Evolutionary conservation across 1,140 invertebrate species (phyloP).

Genomic region (Leguminivora glycinivorella): DNA sequence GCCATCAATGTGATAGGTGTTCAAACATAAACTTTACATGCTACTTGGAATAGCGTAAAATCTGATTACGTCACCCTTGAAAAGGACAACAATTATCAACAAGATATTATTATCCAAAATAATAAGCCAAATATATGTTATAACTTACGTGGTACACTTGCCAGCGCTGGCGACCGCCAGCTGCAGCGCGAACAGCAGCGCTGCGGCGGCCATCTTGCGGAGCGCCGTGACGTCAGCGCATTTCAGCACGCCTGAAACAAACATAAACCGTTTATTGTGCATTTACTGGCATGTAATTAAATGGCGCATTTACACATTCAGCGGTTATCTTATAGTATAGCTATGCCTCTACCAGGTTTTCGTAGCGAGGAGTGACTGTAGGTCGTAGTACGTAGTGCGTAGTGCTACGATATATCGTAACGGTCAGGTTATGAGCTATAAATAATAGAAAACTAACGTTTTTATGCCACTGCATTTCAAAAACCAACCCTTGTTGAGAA

Average conservation of each 20-base stretch:
- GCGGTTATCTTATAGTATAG: background rate
- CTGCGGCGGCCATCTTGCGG: constrained; percentile 50
- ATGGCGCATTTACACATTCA: background rate
- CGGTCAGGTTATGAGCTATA: too few species aligned
- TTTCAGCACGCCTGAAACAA: constrained; percentile 43
- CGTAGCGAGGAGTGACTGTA: background rate
- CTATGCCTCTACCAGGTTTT: background rate
- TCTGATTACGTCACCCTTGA: too few species aligned
- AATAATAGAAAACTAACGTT: too few species aligned
- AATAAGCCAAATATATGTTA: background rate
- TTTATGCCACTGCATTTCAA: too few species aligned
- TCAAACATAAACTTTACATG: too few species aligned
- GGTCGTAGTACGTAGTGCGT: too few species aligned
- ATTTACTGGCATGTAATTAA: background rate
- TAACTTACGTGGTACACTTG: constrained; percentile 69
- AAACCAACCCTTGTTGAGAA: too few species aligned
- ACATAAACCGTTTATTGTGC: background rate
- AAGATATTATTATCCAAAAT: too few species aligned
- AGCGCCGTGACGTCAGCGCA: constrained; percentile 47
- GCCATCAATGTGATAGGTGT: too few species aligned
- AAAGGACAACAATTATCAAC: too few species aligned
- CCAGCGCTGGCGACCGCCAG: constrained; percentile 54
- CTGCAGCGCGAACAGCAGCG: constrained; percentile 51
- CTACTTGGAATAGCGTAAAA: too few species aligned
- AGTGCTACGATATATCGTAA: background rate